Base-by-base conservation (phyloP, 2,888 invertebrate species). In the Anarsia innoxiella region DNA sequence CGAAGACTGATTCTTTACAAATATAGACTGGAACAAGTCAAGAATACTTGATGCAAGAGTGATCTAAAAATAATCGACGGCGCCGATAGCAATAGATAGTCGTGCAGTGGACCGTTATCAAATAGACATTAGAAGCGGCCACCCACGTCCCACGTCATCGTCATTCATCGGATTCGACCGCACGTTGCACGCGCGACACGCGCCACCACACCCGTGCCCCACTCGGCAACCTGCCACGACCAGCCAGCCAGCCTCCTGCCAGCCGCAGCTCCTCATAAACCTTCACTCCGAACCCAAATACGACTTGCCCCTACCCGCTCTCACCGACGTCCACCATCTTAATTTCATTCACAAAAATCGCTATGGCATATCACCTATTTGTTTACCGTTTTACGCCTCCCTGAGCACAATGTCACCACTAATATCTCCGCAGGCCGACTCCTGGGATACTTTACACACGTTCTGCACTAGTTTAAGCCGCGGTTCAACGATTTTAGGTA, bases 291-390 rank as follows among this genome's bases (percentile, higher is more conserved):
- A 5, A 3, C n/a, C n/a, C n/a, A n/a, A n/a, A n/a, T 44, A 38
- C 41, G 46, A 37, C 45, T 56, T 63, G 61, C 62, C 58, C 59
- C 55, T 53, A 62, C 65, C 61, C 61, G 62, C 67, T 65, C 71
- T 66, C 65, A 60, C 52, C 56, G 49, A 45, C 68, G 72, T 69
- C 83, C 80, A 76, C 83, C 83, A 84, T 84, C 74, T 83, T 84
- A 82, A 76, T 71, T 82, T 83, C 83, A 84, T 84, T 84, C 83
- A 84, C 83, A 83, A 84, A 80, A 83, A 76, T 77, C 69, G 71
- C 74, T 74, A 64, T 67, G 59, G 58, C 66, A 69, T 49, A 67
- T 48, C 53, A 44, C 57, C 56, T 74, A 74, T 76, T 82, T 80
- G 71, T 82, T 80, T 83, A 83, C 80, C 72, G 69, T 70, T 72